Evolutionary conservation across 2,797 vertebrate species (phyloP).

Genomic region (Crenichthys baileyi): DNA sequence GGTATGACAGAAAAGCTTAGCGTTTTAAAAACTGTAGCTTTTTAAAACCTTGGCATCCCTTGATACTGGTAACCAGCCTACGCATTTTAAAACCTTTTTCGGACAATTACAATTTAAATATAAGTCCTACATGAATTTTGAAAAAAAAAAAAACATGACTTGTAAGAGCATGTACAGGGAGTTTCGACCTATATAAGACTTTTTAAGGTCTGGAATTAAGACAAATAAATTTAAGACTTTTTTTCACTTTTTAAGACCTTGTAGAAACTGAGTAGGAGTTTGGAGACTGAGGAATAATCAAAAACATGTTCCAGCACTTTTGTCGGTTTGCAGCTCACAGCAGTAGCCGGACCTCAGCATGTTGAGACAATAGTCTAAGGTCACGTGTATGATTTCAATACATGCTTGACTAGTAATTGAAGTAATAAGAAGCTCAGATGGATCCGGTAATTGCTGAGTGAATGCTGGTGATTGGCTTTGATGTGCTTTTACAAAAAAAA

Average conservation of each 20-base stretch:
- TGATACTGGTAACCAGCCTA: too few relatives aligned
- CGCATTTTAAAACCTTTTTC: too few relatives aligned
- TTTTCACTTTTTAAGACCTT: neutral
- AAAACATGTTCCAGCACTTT: constrained; percentile 31
- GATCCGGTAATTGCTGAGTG: constrained; percentile 60
- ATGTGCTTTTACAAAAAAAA: constrained; percentile 50
- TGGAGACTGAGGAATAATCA: constrained; percentile 12
- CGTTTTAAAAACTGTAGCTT: too few relatives aligned
- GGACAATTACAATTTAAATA: too few relatives aligned
- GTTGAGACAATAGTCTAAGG: constrained; percentile 65
- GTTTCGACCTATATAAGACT: neutral
- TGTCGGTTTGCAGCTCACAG: constrained; percentile 54
- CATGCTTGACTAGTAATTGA: constrained; percentile 79
- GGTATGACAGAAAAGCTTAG: too few relatives aligned
- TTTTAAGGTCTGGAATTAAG: neutral
- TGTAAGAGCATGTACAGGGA: neutral
- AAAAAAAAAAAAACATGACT: too few relatives aligned
- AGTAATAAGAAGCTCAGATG: constrained; percentile 75
- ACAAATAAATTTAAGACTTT: neutral
- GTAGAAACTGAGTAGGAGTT: constrained; percentile 3
- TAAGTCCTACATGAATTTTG: too few relatives aligned
- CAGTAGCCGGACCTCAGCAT: constrained; percentile 35
- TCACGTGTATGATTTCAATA: constrained; percentile 55
- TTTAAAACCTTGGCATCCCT: too few relatives aligned
- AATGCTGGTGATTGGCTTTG: constrained; percentile 58